Conservation (phyloP, 1,140 invertebrate genomes). For the Temnothorax longispinosus region DNA sequence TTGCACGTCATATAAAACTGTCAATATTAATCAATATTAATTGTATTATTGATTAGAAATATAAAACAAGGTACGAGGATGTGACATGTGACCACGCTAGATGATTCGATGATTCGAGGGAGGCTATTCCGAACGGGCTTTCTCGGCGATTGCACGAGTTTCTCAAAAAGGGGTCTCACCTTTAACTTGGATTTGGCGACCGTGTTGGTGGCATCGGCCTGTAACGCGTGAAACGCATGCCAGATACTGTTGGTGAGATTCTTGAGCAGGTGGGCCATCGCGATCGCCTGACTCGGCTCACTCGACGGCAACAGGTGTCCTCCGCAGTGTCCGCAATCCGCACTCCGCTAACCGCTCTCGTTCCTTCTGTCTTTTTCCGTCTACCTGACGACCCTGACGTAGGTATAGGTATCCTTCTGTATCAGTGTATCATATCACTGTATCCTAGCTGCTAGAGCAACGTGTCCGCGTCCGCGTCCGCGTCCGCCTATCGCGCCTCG, state of each 20-base stretch:
- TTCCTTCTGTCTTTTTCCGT: too few relatives aligned
- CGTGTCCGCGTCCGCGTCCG: background rate
- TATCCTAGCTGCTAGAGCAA: too few relatives aligned
- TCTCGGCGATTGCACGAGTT: too few relatives aligned
- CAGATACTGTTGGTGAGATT: conserved; percentile 91
- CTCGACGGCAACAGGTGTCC: conserved; percentile 67
- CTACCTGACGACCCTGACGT: background rate
- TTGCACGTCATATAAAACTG: too few relatives aligned
- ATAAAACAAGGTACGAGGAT: background rate
- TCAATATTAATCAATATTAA: background rate
- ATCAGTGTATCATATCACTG: too few relatives aligned
- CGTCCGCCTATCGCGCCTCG: background rate
- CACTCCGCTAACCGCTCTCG: too few relatives aligned
- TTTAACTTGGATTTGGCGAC: conserved; percentile 92
- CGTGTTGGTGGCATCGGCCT: conserved; percentile 86
- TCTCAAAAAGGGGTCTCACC: conserved; percentile 76
- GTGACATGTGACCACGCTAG: too few relatives aligned
- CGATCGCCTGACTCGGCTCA: background rate
- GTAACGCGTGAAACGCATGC: conserved; percentile 91
- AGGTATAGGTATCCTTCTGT: too few relatives aligned
- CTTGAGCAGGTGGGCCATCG: conserved; percentile 89
- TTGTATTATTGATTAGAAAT: background rate
- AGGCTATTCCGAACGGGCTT: too few relatives aligned
- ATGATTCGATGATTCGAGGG: too few relatives aligned
- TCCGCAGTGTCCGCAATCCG: too few relatives aligned